Evolutionary conservation across 2,888 invertebrate species (phyloP).

Genomic region (Sinhomidia bicolor): DNA sequence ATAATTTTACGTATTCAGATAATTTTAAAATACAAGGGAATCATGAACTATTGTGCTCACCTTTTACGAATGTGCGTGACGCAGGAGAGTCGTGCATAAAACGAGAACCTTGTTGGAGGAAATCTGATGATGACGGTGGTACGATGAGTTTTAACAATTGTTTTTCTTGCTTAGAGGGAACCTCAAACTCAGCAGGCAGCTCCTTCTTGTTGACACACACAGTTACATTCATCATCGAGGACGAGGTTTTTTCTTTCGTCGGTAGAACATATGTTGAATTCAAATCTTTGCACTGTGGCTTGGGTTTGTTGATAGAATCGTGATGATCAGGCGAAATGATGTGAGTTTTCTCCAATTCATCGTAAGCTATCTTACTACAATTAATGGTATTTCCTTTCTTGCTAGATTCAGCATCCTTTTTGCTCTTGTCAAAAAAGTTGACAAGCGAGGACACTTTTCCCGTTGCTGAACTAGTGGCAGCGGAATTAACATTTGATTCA

Average conservation of each 20-base stretch:
- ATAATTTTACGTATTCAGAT: too few species aligned
- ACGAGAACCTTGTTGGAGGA: background rate
- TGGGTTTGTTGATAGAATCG: background rate
- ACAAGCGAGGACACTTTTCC: slow-evolving; percentile 59
- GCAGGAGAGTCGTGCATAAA: slow-evolving; percentile 45
- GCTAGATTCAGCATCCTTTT: background rate
- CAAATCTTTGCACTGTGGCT: background rate
- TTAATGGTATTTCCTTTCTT: background rate
- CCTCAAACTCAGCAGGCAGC: background rate
- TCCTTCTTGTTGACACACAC: slow-evolving; percentile 56
- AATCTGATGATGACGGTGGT: background rate
- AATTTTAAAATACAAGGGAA: background rate
- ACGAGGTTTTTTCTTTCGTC: background rate
- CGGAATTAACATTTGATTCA: background rate
- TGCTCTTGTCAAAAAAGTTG: slow-evolving; percentile 56
- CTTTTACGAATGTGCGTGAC: slow-evolving; percentile 47
- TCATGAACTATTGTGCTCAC: too few species aligned
- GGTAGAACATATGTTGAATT: slow-evolving; percentile 62
- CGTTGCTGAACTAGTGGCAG: background rate
- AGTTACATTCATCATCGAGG: slow-evolving; percentile 59
- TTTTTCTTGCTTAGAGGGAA: background rate
- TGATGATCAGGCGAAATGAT: background rate
- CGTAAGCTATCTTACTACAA: background rate
- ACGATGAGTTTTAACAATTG: slow-evolving; percentile 28
- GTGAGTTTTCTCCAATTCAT: background rate